Percentiles rank a stretch among this genome's conserved stretches.
Evolutionary conservation across 2,797 vertebrate genomes (phyloP).

Genomic region (Scolopax bukidnonensis): DNA sequence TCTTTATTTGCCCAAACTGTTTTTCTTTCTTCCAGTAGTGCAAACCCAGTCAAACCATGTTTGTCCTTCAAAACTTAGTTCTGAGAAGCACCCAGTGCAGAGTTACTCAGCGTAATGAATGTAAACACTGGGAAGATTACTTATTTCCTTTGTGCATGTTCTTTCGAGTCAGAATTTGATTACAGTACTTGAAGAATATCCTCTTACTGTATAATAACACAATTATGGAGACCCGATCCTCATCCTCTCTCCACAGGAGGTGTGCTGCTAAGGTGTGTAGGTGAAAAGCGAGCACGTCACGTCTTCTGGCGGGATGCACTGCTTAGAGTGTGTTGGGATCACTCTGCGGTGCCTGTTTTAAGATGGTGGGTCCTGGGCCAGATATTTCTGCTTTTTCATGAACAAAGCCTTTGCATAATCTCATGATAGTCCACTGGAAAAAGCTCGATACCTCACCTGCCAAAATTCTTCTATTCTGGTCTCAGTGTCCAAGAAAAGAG

Average conservation of each 20-base stretch:
- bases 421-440: background rate
- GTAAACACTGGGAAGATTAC: constrained; percentile 25
- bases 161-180: constrained; percentile 13
- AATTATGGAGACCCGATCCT: background rate
- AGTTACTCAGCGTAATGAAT: constrained; percentile 17
- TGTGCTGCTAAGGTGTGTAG: background rate
- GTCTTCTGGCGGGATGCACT: background rate
- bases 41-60: background rate
- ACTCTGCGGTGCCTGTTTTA: background rate
- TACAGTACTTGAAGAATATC: background rate
- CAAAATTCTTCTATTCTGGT: background rate
- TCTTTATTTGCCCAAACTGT: background rate
- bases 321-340: background rate
- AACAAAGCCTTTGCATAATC: background rate
- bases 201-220: background rate
- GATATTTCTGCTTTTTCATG: background rate
- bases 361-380: background rate
- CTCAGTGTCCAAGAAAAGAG: background rate
- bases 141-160: background rate
- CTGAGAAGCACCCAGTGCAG: background rate
- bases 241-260: background rate
- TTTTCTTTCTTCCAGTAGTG: background rate
- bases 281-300: background rate
- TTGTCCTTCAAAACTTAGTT: constrained; percentile 20
- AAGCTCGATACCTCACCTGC: background rate